Conservation (phyloP, 2,888 invertebrate species). For the Arrhopalites spinosus region DNA sequence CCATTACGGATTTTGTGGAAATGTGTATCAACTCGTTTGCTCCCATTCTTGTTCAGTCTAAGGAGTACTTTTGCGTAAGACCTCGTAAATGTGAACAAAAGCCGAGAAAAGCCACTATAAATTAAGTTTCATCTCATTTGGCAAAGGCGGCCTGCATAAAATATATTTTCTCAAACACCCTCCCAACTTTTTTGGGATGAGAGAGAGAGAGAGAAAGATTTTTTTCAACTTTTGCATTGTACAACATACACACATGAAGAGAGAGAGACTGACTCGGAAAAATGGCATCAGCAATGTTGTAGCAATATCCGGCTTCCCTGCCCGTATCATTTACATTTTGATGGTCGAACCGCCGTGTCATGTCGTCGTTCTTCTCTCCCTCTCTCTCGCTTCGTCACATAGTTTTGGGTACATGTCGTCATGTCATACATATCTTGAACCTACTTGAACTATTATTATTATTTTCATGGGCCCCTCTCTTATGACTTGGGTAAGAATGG, state of each 20-base stretch:
- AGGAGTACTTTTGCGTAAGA: slow-evolving; percentile 9
- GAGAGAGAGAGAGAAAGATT: background rate
- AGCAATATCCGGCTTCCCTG: slow-evolving; percentile 45
- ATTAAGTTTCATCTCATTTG: slow-evolving; percentile 40
- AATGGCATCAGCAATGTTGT: slow-evolving; percentile 43
- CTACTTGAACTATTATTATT: slow-evolving; percentile 5
- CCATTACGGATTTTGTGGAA: slow-evolving; percentile 26
- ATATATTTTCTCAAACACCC: slow-evolving; percentile 25
- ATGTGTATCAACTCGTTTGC: slow-evolving; percentile 3
- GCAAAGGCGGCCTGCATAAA: slow-evolving; percentile 37
- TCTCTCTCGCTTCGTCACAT: background rate
- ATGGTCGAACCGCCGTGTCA: slow-evolving; percentile 32
- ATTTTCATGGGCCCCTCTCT: slow-evolving; percentile 10
- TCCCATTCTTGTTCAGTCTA: background rate
- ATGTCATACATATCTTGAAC: background rate
- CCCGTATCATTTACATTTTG: slow-evolving; percentile 44
- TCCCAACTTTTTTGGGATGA: background rate
- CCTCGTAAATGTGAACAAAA: slow-evolving; percentile 21
- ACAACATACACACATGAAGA: background rate
- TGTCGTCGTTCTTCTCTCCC: slow-evolving; percentile 15
- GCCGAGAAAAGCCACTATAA: slow-evolving; percentile 31
- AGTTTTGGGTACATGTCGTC: background rate
- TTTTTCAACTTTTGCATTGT: background rate
- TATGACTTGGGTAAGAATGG: slow-evolving; percentile 1
- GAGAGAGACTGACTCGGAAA: slow-evolving; percentile 31